Base-by-base conservation (phyloP, 1,140 invertebrate genomes). In the Rhizoglyphus robini region DNA sequence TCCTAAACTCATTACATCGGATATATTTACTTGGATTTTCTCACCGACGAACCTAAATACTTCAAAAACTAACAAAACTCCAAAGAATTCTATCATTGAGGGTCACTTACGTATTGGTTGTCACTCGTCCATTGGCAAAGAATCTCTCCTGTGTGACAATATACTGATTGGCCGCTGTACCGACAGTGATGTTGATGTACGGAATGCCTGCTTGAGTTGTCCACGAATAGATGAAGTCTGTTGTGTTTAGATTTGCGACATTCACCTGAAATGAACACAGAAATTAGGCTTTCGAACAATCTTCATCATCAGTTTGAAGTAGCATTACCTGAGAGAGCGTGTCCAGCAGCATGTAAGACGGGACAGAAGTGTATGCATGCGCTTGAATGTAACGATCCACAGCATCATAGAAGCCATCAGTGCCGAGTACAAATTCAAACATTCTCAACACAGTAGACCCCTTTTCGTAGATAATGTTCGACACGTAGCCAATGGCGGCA, bases 151-250 rank as follows among this genome's bases (percentile, higher is more conserved):
- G 68, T 32, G 34, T 72, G n/a, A n/a, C n/a, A 23, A 74, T 68
- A 2, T 3, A 13, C 18, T 48, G 31, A 34, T 18, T 60, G 15
- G 18, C 27, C 3, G 15, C 36, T 29, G 31, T 32, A n/a, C n/a
- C 36, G 31, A 8, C 8, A 3, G 58, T 60, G 1, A 60, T 38
- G 25, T 64, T 64, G 38, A 65, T 2, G 13, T 60, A 66, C 0
- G 92, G 91, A 69, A 85, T 88, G 5, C 91, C 91, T 86, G 88
- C 93, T 78, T 96, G 91, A 38, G 82, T 79, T 0, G 88, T 93
- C 88, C 90, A 96, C 0, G 90, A 91, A 69, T 90, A 83, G 86
- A 96, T 89, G 49, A 95, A 27, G 84, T 20, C 73, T 0, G 82
- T 82, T 4, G 87, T 75, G 69, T 84, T 79, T 15, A n/a, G n/a